Base-by-base conservation (phyloP, 2,888 invertebrate species). In the Sminthurides aquaticus region DNA sequence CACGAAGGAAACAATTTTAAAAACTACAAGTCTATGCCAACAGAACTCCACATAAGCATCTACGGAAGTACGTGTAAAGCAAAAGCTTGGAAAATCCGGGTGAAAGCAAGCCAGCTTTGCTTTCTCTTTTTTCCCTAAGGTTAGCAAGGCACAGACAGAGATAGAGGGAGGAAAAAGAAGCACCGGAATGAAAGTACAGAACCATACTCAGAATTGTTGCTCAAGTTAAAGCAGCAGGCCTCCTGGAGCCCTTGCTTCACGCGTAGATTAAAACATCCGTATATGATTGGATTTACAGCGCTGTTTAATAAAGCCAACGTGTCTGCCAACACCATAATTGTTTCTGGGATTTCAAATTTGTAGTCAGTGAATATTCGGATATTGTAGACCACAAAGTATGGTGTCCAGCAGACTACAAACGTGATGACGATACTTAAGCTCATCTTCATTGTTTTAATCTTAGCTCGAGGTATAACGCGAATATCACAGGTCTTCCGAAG, bases 401-500 rank as follows among this genome's bases (percentile, higher is more conserved):
- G 80, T 20, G 78, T 79, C 80, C 80, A 80, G 72, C 80, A 80
- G 0, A 77, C 76, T 52, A 80, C 76, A 69, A 80, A 80, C 24
- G 77, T 77, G 20, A 78, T 75, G 57, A 80, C 79, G 49, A 80
- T 80, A 61, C 77, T 77, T 65, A 80, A 75, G 18, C 79, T 79
- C 78, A 80, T 79, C 72, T 80, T 80, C 34, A 80, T 75, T 3
- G 80, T 80, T 74, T 79, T 79, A 34, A 80, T 77, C 54, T 80
- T 80, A 34, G 80, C 79, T 27, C 78, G 70, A 1, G 79, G 77
- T 49, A 80, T 78, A 49, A 78, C 76, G 57, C 76, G 76, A 48
- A 76, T 59, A 61, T 68, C 76, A 68, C 66, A 67, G 0, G 69
- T 67, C 58, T 73, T 71, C 28, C 75, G 64, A 34, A 74, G 57